Evolutionary conservation across 2,888 invertebrate genomes (phyloP), one percentile per base, ranked within the genome.

Genomic region (Dynastes tityus): DNA sequence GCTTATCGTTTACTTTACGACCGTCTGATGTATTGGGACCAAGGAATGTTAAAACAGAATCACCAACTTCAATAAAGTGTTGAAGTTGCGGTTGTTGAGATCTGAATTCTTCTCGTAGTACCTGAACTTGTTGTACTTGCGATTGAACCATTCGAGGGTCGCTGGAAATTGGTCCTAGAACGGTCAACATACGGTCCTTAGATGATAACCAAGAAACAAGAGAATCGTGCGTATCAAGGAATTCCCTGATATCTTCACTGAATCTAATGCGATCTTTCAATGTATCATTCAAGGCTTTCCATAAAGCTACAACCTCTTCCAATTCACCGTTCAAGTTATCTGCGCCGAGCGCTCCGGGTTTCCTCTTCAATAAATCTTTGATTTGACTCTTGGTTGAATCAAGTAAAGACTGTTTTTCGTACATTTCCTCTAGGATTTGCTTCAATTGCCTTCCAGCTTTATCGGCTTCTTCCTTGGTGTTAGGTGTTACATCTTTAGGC

Each of bases 131-230:
- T 87, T 98, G 97, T 22, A 98, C 96, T 91, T 98, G 98, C 53
- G 96, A 97, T 86, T 97, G 96, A 2, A 98, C 97, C 95, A 98
- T 96, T 76, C 97, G 92, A 0, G 98, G 97, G 89, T 99, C 98
- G 0, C 97, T 96, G 0, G 98, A 97, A 85, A 99, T 97, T 0
- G 98, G 98, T 22, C 98, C 98, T 0, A 99, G 90, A 0, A 98
- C 98, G 0, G 95, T 94, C 89, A 99, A 91, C 98, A 99, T 98
- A 84, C 97, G 94, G 85, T 98, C 98, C 89, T 99, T 99, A 82
- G 97, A 95, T 40, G 92, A 92, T 64, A 98, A 90, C 98, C 98
- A 99, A 77, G 94, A 93, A 6, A 93, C 92, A 78, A 98, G 90
- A 82, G 93, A 95, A 86, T 95, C 95, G 87, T 96, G 94, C 0